Conservation (phyloP, 2,113 vertebrate genomes). For the Tauraco erythrolophus region DNA sequence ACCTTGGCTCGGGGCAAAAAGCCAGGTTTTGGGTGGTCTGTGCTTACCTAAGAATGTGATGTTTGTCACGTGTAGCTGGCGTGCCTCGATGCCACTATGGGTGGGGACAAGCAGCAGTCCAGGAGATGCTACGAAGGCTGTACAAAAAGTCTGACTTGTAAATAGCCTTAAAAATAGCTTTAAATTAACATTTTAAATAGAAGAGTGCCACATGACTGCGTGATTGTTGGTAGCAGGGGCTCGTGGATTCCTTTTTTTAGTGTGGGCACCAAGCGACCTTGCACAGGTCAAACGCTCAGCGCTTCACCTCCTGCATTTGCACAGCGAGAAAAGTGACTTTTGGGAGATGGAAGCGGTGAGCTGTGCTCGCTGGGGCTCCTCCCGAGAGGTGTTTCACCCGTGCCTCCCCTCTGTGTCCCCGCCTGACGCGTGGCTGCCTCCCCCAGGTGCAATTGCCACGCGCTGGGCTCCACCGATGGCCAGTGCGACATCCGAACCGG, state of each 20-base stretch:
- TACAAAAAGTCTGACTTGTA: neutral
- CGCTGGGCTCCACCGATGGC: conserved; percentile 90
- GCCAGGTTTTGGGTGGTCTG: neutral
- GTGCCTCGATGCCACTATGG: neutral
- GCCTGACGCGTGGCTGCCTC: neutral
- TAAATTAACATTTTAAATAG: conserved; percentile 55
- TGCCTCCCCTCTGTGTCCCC: neutral
- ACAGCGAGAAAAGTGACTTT: neutral
- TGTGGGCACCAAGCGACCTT: conserved; percentile 4
- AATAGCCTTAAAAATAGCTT: conserved; percentile 39
- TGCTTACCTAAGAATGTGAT: neutral
- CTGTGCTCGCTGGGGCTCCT: neutral
- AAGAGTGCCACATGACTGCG: neutral
- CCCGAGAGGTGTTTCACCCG: accelerated
- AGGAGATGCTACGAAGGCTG: neutral
- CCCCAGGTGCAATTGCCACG: conserved; percentile 89
- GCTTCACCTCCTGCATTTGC: neutral
- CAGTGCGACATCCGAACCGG: conserved; percentile 90
- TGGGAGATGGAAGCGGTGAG: neutral
- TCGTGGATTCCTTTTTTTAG: conserved; percentile 24
- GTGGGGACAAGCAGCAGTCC: neutral
- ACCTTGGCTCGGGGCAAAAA: neutral
- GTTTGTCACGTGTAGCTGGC: neutral
- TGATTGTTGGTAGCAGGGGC: neutral
- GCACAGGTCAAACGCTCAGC: neutral